phyloP scores from a whole-genome alignment of 2,797 vertebrate genomes.

The Chiroxiphia lanceolata region DNA sequence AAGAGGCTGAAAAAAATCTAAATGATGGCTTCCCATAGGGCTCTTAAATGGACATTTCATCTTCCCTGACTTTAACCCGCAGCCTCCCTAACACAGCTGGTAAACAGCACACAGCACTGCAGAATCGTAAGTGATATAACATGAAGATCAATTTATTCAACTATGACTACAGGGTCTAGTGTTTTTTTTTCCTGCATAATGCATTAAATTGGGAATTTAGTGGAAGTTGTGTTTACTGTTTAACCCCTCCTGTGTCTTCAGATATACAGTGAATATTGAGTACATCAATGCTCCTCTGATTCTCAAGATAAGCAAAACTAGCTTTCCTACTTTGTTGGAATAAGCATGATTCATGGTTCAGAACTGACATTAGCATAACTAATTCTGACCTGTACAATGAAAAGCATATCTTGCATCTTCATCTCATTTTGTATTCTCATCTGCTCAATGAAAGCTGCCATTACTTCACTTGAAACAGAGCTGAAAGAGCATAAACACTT shows the following conservation, averaged over 20 bases:
- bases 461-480: background rate
- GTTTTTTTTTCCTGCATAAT: background rate
- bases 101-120: background rate
- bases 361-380: background rate
- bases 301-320: background rate
- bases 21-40: constrained; percentile 37
- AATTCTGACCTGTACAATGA: background rate
- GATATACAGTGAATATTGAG: background rate
- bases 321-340: background rate
- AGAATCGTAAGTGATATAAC: background rate
- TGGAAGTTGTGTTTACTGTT: background rate
- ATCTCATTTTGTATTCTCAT: background rate
- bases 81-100: background rate
- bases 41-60: constrained; percentile 17
- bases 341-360: background rate
- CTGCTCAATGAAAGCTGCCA: background rate
- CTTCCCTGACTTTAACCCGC: background rate
- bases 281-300: background rate
- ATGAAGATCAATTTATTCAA: background rate
- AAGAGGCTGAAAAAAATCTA: constrained; percentile 23
- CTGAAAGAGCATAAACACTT: background rate
- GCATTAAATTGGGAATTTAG: constrained; percentile 14
- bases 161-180: background rate
- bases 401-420: background rate
- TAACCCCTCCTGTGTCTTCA: constrained; percentile 7